These are phyloP conservation scores for Aplocera efformata DNA, from an alignment of 2,888 invertebrate species.

Conservation along the genomic window DNA sequence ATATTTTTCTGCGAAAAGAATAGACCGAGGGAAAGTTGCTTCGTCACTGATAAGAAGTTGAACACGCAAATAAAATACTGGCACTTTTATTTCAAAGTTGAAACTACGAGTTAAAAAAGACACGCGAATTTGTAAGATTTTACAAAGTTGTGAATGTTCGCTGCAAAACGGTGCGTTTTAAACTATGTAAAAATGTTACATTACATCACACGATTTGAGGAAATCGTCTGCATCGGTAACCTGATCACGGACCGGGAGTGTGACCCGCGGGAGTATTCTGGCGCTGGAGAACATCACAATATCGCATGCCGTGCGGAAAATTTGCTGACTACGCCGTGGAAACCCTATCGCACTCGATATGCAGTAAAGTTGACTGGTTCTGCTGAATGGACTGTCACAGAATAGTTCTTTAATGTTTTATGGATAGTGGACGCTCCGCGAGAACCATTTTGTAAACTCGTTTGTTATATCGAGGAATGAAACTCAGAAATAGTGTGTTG, in stretches of 20 bases:
- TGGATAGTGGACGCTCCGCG: neutral
- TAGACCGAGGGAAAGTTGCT: conserved; percentile 14
- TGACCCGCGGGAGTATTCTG: conserved; percentile 26
- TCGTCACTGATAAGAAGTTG: conserved; percentile 25
- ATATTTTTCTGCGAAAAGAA: conserved; percentile 20
- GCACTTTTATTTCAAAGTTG: conserved; percentile 16
- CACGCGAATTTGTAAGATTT: conserved; percentile 5
- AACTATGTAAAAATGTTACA: conserved; percentile 17
- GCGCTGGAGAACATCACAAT: conserved; percentile 32
- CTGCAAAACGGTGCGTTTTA: conserved; percentile 10
- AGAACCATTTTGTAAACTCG: too few relatives aligned
- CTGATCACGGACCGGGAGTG: conserved; percentile 20
- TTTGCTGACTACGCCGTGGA: conserved; percentile 34
- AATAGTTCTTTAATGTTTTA: conserved; percentile 6
- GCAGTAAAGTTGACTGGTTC: conserved; percentile 46
- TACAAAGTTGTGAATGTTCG: conserved; percentile 1
- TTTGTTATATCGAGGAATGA: too few relatives aligned
- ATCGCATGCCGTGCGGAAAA: conserved; percentile 27
- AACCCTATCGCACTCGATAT: conserved; percentile 37
- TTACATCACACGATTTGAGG: conserved; percentile 28
- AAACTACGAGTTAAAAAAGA: conserved; percentile 14
- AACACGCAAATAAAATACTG: conserved; percentile 18
- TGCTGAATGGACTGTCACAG: conserved; percentile 20
- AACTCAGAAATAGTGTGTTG: too few relatives aligned
- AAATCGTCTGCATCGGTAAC: conserved; percentile 27